Base-by-base conservation (phyloP, 92 coral and sea anemone species). In the Zoanthus solanderi region DNA sequence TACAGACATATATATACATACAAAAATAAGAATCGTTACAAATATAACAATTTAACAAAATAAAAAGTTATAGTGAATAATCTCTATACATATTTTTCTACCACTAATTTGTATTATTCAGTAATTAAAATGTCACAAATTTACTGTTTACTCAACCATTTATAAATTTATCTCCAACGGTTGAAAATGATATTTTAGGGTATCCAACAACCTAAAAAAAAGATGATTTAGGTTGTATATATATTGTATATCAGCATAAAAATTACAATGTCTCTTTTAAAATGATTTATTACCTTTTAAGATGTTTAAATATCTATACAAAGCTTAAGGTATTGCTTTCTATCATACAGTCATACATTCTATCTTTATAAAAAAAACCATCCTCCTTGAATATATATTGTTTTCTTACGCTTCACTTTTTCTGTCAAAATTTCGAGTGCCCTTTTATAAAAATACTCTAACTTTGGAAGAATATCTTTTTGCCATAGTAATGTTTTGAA, bases 401-500 rank as follows among this genome's bases (percentile, higher is more conserved):
- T 31, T 71, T 23, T 71, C 23, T 71, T 71, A 3, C 75, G 75
- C 75, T 71, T 71, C 28, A 11, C 75, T 71, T 44, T 71, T 71
- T 29, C 75, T 71, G 28, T 71, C 75, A 71, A 71, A 71, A 71
- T 29, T 71, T 71, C 75, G 45, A 63, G 1, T 63, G 69, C 69
- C 69, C 29, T 63, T 63, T 63, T 18, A 28, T 32, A 69, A 10
- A 71, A 11, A 71, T 71, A 71, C 75, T 71, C 42, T 34, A 34
- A 34, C 3, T 34, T 34, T 34, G 42, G 42, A 34, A 34, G 42
- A 34, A 34, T 34, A 5, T 71, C 75, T 71, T 23, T 71, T 71
- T 71, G 75, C 75, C 75, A 71, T 72, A 31, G 30, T 72, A 72
- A 72, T 72, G 76, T 72, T 48, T 14, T 72, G 30, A 72, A 31